phyloP scores from a whole-genome alignment of 2,113 vertebrate genomes.

The Rhinolophus ferrumequinum region DNA sequence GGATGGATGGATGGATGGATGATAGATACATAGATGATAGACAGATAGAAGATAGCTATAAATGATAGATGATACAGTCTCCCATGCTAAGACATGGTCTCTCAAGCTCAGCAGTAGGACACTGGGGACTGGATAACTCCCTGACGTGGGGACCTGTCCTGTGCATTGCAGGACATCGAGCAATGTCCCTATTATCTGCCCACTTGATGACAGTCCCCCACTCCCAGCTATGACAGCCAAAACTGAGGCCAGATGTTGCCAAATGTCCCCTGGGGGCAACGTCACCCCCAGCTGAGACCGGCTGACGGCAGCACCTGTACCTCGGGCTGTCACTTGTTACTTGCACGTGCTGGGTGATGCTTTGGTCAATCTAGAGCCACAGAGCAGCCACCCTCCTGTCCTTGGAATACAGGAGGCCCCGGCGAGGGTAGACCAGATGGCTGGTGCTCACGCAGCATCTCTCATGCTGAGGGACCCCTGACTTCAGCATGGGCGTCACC shows the following conservation, averaged over 20 bases:
- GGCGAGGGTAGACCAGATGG: neutral
- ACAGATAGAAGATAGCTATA: too few species aligned
- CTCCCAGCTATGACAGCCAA: neutral
- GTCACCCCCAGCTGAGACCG: neutral
- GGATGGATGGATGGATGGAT: neutral
- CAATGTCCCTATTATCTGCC: neutral
- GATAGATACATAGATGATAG: too few species aligned
- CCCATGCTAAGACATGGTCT: neutral
- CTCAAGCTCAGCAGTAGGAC: neutral
- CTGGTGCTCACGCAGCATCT: neutral
- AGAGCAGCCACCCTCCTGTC: neutral
- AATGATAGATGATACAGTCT: neutral
- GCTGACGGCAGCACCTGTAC: neutral
- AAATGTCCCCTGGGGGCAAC: neutral
- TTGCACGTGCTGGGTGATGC: neutral
- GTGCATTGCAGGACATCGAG: fast-evolving
- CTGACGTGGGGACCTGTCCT: neutral
- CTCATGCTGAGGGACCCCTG: too few species aligned
- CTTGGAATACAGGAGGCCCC: fast-evolving
- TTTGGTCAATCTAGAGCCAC: too few species aligned
- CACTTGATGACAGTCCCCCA: neutral
- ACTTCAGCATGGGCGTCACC: neutral
- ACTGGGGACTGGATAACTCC: neutral
- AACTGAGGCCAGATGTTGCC: neutral
- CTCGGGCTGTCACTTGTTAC: neutral